Base-by-base conservation (phyloP, 1,140 invertebrate species). In the Lepidurus apus region DNA sequence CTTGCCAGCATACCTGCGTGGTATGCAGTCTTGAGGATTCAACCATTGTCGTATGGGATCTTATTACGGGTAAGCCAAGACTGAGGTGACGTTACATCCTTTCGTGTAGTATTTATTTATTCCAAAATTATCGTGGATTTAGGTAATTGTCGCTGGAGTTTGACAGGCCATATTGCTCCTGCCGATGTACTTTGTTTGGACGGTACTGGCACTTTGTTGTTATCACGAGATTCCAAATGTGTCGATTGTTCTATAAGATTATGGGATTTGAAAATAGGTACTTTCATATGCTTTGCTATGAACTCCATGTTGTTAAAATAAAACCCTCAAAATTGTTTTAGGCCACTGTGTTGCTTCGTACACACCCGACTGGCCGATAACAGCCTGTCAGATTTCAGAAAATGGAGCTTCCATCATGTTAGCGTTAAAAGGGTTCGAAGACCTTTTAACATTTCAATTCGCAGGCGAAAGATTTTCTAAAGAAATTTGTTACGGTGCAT, bases 1-100 rank as follows among this genome's bases (percentile, higher is more conserved):
- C 93, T 80, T 93, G 93, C 24, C 87, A 88, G 77, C 90, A 91
- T 81, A 89, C 90, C 78, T 93, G 92, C 84, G 93, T 95, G n/a
- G 90, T 95, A 43, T 93, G 91, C 79, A 92, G 92, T 1, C 85
- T 94, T 13, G 92, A 93, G 82, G 92, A 94, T 85, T 90, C 92
- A 21, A 88, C 90, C 81, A 90, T 96, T 74, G 84, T 94, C n/a
- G 91, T 95, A 10, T 95, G 93, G 92, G 93, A 95, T 85, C 87
- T 96, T 1, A 90, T 92, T n/a, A 94, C 93, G 74, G 93, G 93
- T 87, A 85, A 85, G 79, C 76, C 42, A 34, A 34, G 6, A 11
- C 11, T 74, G 4, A 77, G 21, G 44, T 13, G 13, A 77, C 76
- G 43, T 78, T 26, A 78, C 42, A 75, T 0, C 13, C 65, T 42